Base-by-base conservation (phyloP, 2,797 vertebrate genomes). In the Premnoplex brunnescens region DNA sequence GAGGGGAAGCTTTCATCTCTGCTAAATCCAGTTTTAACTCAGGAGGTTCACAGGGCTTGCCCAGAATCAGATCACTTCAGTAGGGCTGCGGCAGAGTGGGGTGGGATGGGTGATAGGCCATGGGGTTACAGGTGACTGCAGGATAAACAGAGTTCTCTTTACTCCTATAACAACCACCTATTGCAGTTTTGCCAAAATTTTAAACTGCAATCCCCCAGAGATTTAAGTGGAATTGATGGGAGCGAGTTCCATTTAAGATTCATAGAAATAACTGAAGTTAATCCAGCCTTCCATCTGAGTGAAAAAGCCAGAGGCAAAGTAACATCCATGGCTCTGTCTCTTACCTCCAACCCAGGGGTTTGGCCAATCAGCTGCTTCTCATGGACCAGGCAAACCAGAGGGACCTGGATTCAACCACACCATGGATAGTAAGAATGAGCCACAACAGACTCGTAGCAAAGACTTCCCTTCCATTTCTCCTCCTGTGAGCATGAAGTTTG, bases 341-440 rank as follows among this genome's bases (percentile, higher is more conserved):
- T 71, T 14, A 52, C 21, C 51, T 84, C 36, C 32, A 37, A 59
- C 32, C 21, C 62, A 55, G 17, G 13, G 24, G 6, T n/a, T 30
- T 83, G 58, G 20, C 22, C 58, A 95, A 43, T 6, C 12, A 75
- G 27, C 10, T 56, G 10, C 27, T 79, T 48, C 66, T 46, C 55
- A 32, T 2, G 85, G 36, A 34, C 18, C 0, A 1, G 22, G 36
- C 32, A 91, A 77, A 85, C 28, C 39, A 62, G 36, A 55, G 17
- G 14, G 28, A 30, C 22, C 9, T 0, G 0, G 4, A 32, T 37
- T 34, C 8, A 56, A 7, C 55, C 26, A 2, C 20, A 43, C 12
- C 16, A 48, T 1, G 6, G n/a, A n/a, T 2, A 30, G 8, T 10
- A 75, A 69, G 19, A 76, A 26, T 12, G n/a, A 81, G 30, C 49